phyloP scores from a whole-genome alignment of 2,113 vertebrate species.

The Aegithalos caudatus region DNA sequence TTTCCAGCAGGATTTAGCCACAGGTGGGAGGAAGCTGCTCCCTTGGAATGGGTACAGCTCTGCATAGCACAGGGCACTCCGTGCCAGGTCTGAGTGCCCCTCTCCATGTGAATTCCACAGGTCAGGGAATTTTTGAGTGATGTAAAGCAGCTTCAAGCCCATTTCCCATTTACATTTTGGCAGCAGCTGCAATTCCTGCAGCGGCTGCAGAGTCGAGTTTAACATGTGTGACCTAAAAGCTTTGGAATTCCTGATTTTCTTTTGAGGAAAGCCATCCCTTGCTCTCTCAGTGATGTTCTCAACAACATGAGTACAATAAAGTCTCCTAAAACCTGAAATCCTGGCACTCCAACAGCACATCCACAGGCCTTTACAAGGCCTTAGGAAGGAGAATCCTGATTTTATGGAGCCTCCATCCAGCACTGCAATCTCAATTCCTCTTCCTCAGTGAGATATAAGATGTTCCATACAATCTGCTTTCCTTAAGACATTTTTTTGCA shows the following conservation, averaged over 20 bases:
- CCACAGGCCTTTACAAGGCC: background rate
- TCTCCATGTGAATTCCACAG: background rate
- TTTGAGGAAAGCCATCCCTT: conserved; percentile 35
- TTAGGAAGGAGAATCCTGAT: background rate
- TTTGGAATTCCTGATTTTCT: conserved; percentile 54
- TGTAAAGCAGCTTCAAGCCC: background rate
- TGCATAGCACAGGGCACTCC: background rate
- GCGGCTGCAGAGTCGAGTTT: background rate
- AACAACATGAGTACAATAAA: background rate
- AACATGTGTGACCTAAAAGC: conserved; percentile 49
- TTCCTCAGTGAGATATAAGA: background rate
- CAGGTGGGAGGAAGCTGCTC: background rate
- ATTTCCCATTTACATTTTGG: conserved; percentile 14
- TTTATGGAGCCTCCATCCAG: background rate
- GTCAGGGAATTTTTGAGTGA: background rate
- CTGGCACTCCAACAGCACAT: background rate
- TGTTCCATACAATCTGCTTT: background rate
- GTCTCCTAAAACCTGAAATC: background rate
- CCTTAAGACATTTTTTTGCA: background rate
- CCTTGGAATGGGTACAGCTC: background rate
- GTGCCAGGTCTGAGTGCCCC: background rate
- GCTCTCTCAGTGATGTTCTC: background rate
- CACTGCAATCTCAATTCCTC: background rate
- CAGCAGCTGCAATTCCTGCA: background rate
- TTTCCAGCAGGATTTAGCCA: background rate